phyloP scores from a whole-genome alignment of 1,140 invertebrate genomes.

The Anastrepha ludens region DNA sequence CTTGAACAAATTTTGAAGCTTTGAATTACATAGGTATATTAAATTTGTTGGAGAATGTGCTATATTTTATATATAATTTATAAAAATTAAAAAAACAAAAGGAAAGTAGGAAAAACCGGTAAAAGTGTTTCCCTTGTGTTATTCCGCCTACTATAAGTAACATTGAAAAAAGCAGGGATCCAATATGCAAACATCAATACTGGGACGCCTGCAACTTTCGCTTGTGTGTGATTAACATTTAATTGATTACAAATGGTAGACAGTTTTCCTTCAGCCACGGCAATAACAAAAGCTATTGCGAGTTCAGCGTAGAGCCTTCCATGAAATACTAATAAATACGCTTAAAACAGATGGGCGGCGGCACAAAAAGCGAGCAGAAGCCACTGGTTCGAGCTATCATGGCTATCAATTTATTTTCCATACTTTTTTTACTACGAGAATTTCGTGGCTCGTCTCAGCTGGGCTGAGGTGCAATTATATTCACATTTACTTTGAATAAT shows the following conservation, averaged over 20 bases:
- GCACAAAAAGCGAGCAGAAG: not conserved
- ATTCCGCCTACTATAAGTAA: too few relatives aligned
- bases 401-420: slow-evolving; percentile 33
- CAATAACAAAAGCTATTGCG: not conserved
- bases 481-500: slow-evolving; percentile 49
- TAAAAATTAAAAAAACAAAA: too few relatives aligned
- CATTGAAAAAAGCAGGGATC: too few relatives aligned
- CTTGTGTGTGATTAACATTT: slow-evolving; percentile 26
- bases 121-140: too few relatives aligned
- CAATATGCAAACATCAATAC: not conserved
- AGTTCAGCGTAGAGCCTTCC: not conserved
- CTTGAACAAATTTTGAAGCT: too few relatives aligned
- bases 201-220: not conserved
- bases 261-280: not conserved
- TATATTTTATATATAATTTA: too few relatives aligned
- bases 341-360: not conserved
- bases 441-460: slow-evolving; percentile 17
- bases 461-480: slow-evolving; percentile 43
- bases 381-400: not conserved
- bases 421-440: not conserved
- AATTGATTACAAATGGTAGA: slow-evolving; percentile 27
- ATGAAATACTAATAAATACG: not conserved
- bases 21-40: too few relatives aligned
- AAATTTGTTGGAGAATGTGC: too few relatives aligned
- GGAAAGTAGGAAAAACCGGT: too few relatives aligned